Evolutionary conservation across 2,888 invertebrate genomes (phyloP).

Genomic region (Troglohyphantes excavatus): DNA sequence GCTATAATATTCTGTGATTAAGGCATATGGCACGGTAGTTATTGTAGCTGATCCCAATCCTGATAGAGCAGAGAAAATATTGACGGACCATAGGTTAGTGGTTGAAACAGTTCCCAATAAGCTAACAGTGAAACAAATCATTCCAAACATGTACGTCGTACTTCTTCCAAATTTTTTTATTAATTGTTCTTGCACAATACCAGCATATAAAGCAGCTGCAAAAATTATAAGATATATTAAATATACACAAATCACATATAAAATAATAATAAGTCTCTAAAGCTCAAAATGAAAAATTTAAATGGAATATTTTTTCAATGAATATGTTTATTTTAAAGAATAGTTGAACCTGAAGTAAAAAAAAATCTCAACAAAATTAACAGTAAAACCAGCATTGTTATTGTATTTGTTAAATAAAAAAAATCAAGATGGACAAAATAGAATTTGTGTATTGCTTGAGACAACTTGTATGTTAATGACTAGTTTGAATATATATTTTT

Average conservation of each 20-base stretch:
- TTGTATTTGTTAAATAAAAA: too few species aligned
- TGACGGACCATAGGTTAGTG: conserved; percentile 80
- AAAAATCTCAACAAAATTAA: too few species aligned
- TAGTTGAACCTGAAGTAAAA: too few species aligned
- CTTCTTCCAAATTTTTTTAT: conserved; percentile 80
- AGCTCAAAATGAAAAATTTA: too few species aligned
- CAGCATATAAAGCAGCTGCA: conserved; percentile 81
- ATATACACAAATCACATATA: not conserved
- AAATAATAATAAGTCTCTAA: not conserved
- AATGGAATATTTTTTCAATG: too few species aligned
- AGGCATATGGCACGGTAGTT: conserved; percentile 81
- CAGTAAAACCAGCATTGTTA: too few species aligned
- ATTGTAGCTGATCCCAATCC: conserved; percentile 81
- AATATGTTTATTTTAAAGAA: too few species aligned
- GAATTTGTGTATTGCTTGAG: too few species aligned
- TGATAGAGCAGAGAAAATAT: conserved; percentile 81
- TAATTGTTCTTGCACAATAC: conserved; percentile 81
- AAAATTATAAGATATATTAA: conserved; percentile 17
- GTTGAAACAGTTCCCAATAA: conserved; percentile 81
- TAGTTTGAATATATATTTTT: too few species aligned
- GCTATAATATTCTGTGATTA: conserved; percentile 81
- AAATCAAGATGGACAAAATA: too few species aligned
- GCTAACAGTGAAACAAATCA: conserved; percentile 80
- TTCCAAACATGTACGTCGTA: conserved; percentile 81
- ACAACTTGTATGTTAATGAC: too few species aligned